These are phyloP conservation scores for Bungarus multicinctus DNA, from an alignment of 2,113 vertebrate genomes.

Conservation along the genomic window DNA sequence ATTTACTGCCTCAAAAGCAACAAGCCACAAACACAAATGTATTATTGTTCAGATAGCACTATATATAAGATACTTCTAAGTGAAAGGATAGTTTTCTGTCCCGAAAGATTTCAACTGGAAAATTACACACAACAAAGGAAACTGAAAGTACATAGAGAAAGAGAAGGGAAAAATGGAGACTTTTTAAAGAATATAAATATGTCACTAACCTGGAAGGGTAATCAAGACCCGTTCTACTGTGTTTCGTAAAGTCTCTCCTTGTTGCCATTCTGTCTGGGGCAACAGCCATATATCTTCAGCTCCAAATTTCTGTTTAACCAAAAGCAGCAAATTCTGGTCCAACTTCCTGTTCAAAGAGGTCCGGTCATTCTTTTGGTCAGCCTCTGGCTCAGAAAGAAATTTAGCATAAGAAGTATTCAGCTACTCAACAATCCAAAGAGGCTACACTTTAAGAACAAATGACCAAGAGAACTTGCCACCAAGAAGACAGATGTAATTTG, in stretches of 20 bases:
- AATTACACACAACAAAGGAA: not conserved
- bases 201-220: constrained; percentile 72
- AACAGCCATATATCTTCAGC: constrained; percentile 84
- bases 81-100: not conserved
- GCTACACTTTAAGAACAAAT: not conserved
- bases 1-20: not conserved
- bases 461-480: not conserved
- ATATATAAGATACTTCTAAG: not conserved
- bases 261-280: constrained; percentile 86
- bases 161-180: not conserved
- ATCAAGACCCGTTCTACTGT: constrained; percentile 85
- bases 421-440: not conserved
- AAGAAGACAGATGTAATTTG: not conserved
- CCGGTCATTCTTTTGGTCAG: constrained; percentile 70
- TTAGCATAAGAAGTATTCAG: not conserved
- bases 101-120: not conserved
- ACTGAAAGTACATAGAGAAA: not conserved
- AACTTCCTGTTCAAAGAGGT: constrained; percentile 78
- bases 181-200: not conserved
- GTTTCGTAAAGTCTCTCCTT: constrained; percentile 84
- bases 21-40: not conserved
- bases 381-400: constrained; percentile 65
- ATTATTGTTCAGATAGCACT: not conserved
- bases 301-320: constrained; percentile 83
- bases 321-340: constrained; percentile 78